phyloP scores from a whole-genome alignment of 2,888 invertebrate species.

The Anoplius nigerrimus region DNA sequence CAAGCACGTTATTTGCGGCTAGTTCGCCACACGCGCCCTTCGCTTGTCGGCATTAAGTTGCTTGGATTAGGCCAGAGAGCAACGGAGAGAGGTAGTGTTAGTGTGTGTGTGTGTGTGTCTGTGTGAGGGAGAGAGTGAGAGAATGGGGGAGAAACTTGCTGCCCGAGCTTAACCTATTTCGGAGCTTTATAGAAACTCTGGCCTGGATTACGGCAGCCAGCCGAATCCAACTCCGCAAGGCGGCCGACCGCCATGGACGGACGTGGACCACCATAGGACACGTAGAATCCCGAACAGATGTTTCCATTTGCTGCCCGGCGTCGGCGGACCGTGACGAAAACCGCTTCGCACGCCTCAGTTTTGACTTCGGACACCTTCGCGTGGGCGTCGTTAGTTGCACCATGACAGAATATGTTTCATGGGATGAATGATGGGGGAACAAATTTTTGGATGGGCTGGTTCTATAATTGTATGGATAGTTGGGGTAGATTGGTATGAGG shows the following conservation, averaged over 20 bases:
- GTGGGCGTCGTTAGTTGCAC: no score
- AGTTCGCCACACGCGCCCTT: constrained; percentile 39
- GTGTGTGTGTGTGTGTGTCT: no score
- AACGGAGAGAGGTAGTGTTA: no score
- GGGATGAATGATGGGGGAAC: no score
- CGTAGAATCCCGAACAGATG: constrained; percentile 68
- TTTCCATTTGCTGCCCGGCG: constrained; percentile 61
- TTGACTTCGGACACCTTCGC: no score
- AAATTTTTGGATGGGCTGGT: no score
- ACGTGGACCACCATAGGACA: no score
- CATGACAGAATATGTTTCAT: no score
- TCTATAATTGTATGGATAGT: no score
- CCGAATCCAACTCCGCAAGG: constrained; percentile 56
- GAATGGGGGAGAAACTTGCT: constrained; percentile 53
- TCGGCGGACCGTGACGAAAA: constrained; percentile 15
- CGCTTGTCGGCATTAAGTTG: constrained; percentile 60
- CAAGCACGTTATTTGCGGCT: no score
- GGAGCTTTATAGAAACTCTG: constrained; percentile 63
- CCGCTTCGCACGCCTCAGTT: not conserved
- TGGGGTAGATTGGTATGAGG: no score
- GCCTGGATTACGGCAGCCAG: constrained; percentile 62
- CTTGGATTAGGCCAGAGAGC: constrained; percentile 60
- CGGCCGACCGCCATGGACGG: constrained; percentile 48
- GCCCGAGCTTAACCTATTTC: constrained; percentile 68
- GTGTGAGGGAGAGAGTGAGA: no score